phyloP scores from a whole-genome alignment of 2,797 vertebrate genomes.

The Pseudochaenichthys georgianus region DNA sequence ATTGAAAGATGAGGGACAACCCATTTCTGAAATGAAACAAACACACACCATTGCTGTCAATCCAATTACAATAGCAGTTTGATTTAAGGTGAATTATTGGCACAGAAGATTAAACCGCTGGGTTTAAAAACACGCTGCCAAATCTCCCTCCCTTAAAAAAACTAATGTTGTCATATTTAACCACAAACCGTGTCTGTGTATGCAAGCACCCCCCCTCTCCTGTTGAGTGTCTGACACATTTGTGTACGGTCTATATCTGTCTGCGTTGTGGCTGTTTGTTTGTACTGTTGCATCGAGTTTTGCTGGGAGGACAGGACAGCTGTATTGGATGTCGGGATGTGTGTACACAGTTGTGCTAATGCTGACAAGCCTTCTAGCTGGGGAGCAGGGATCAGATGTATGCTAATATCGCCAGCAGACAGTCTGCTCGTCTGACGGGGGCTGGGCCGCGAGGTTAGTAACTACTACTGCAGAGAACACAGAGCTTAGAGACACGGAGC shows the following conservation, averaged over 20 bases:
- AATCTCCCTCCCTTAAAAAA: conserved; percentile 3
- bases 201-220: conserved; percentile 11
- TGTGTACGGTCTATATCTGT: conserved; percentile 33
- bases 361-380: conserved; percentile 63
- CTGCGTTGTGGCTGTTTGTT: conserved; percentile 61
- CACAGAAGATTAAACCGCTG: conserved; percentile 62
- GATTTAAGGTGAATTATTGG: conserved; percentile 60
- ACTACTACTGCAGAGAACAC: conserved; percentile 37
- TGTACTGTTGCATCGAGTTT: conserved; percentile 60
- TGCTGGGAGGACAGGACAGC: conserved; percentile 45
- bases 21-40: conserved; percentile 24
- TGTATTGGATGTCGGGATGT: conserved; percentile 70
- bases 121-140: conserved; percentile 45
- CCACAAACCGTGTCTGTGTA: conserved; percentile 22
- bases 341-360: conserved; percentile 66
- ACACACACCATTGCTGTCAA: conserved; percentile 25
- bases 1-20: background rate
- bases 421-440: conserved; percentile 63
- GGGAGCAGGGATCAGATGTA: conserved; percentile 71
- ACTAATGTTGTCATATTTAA: conserved; percentile 31
- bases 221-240: conserved; percentile 45
- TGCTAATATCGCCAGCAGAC: conserved; percentile 70
- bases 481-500: conserved; percentile 16
- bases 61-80: conserved; percentile 50
- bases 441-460: conserved; percentile 51